Conservation (phyloP, 2,797 vertebrate genomes). For the Podarcis siculus region DNA sequence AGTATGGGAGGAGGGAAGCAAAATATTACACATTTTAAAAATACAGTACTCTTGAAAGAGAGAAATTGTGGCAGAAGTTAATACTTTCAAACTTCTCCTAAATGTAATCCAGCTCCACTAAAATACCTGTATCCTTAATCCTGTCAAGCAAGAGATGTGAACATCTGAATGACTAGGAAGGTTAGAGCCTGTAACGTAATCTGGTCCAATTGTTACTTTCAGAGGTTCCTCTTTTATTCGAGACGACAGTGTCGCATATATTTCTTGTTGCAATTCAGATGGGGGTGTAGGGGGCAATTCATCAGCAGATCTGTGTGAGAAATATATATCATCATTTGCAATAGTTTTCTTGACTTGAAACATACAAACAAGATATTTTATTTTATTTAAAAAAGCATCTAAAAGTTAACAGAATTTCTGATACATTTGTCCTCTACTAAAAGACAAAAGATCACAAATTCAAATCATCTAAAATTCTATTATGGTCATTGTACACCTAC, state of each 20-base stretch:
- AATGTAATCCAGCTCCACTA: neutral
- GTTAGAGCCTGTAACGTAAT: slow-evolving; percentile 93
- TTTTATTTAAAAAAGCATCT: neutral
- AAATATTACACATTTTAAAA: neutral
- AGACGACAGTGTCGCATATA: slow-evolving; percentile 80
- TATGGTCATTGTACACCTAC: slow-evolving; percentile 74
- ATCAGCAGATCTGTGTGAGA: slow-evolving; percentile 66
- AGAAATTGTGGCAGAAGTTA: neutral
- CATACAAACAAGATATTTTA: neutral
- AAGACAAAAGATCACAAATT: slow-evolving; percentile 7
- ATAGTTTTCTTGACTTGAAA: neutral
- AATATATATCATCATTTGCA: slow-evolving; percentile 31
- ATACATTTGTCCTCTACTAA: slow-evolving; percentile 21
- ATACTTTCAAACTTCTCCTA: neutral
- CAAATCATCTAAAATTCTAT: slow-evolving; percentile 8
- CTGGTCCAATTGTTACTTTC: slow-evolving; percentile 82
- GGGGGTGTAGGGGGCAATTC: slow-evolving; percentile 77
- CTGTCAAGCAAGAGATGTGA: slow-evolving; percentile 93
- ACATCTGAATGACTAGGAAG: slow-evolving; percentile 94
- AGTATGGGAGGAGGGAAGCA: slow-evolving; percentile 13
- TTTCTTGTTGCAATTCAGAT: slow-evolving; percentile 82
- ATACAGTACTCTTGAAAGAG: slow-evolving; percentile 11
- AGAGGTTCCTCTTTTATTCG: slow-evolving; percentile 83
- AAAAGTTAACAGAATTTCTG: neutral
- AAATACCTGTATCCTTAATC: slow-evolving; percentile 90